phyloP scores from a whole-genome alignment of 2,797 vertebrate genomes.

The Rhinophrynus dorsalis region DNA sequence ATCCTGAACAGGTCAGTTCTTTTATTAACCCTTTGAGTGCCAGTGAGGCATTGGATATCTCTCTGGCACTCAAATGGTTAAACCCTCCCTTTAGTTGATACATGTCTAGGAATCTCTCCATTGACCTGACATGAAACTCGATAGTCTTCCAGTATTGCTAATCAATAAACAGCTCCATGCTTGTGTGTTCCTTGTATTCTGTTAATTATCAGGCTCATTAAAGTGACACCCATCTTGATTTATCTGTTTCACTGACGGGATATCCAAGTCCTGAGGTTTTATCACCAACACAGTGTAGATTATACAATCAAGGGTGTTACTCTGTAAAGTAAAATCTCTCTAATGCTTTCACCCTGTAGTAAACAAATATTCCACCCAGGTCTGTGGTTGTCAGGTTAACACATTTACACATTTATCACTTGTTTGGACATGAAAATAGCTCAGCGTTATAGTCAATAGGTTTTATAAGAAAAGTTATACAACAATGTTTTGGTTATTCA shows the following conservation, averaged over 20 bases:
- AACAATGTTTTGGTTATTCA: no score
- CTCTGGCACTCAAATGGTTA: no score
- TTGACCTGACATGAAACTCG: neutral
- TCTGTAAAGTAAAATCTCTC: neutral
- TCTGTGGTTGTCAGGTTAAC: neutral
- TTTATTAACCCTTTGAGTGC: no score
- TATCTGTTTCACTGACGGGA: neutral
- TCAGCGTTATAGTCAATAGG: neutral
- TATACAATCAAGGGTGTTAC: neutral
- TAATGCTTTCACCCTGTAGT: neutral
- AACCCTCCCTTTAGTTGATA: no score
- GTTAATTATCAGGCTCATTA: neutral
- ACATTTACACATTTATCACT: neutral
- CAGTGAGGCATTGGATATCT: no score
- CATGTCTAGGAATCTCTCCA: neutral
- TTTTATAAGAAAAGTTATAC: no score
- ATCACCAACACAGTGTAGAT: neutral
- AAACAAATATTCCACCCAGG: conserved; percentile 2
- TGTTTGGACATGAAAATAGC: neutral
- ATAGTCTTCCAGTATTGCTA: neutral
- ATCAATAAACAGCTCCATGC: neutral
- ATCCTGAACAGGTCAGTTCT: no score
- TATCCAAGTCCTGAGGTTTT: neutral
- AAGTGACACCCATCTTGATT: neutral
- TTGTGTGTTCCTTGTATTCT: no score